Evolutionary conservation across 2,113 vertebrate species (phyloP), one percentile per base, ranked within the genome.

Genomic region (Anhinga rufa): DNA sequence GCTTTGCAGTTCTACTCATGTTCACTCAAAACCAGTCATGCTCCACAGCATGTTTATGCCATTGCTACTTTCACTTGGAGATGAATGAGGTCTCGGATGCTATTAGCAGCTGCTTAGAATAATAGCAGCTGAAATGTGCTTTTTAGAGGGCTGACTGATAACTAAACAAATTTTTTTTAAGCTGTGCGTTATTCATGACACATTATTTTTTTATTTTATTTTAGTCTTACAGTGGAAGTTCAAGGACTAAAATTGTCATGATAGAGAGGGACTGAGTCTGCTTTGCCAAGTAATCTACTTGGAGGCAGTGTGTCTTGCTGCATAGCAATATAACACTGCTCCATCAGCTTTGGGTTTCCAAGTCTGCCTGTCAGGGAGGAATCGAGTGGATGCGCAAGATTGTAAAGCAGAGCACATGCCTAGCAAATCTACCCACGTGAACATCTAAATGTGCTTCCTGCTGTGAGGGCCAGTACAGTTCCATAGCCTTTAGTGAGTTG

Each of bases 71-170:
- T 92, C 58, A 24, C 83, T 82, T 65, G 82, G 75, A 91, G 88
- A 91, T 92, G 91, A 93, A 48, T 3, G 19, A 87, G 86, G 72
- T 88, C 81, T 97, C 78, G 4, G 83, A 90, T 95, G 92, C 88
- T 90, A 15, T 95, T 85, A 95, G 90, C 79, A 93, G 92, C 88
- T 81, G 86, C 90, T 90, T 77, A 79, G 72, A 60, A 91, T 86
- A 85, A 90, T 78, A 88, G 78, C 78, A 91, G 75, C 86, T 46
- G 71, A 91, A 92, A 82, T 68, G 42, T 90, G 86, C 70, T 80
- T 89, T 80, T 82, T 60, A 85, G 86, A 86, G 86, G n/a, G 34
- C 66, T 74, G 71, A 40, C 76, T 83, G 90, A 72, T 95, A 91
- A 58, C 78, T 71, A 81, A 92, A 93, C 64, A 78, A 85, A 69